phyloP scores from a whole-genome alignment of 2,797 vertebrate genomes.

The Enteromius radiatus region DNA sequence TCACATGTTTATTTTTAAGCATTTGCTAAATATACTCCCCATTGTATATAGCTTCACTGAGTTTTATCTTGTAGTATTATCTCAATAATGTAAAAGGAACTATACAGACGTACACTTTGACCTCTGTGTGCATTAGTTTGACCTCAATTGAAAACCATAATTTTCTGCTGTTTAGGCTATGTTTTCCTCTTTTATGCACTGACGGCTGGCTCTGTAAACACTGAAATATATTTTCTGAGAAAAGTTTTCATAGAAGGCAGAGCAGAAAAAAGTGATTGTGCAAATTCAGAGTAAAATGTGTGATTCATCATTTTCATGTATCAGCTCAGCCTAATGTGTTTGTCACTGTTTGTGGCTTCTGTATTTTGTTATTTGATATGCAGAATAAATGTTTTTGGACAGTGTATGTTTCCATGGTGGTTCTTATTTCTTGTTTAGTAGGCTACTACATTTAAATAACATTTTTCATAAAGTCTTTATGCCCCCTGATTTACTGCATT shows the following conservation, averaged over 20 bases:
- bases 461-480: background rate
- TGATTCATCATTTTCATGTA: conserved; percentile 11
- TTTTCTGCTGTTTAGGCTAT: conserved; percentile 19
- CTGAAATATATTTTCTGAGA: conserved; percentile 47
- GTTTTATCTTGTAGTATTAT: conserved; percentile 18
- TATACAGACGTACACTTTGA: background rate
- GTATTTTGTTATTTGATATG: conserved; percentile 59
- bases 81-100: conserved; percentile 15
- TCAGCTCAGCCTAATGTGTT: conserved; percentile 30
- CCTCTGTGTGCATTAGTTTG: conserved; percentile 31
- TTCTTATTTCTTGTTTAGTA: background rate
- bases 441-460: background rate
- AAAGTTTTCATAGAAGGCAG: conserved; percentile 26
- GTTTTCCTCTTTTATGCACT: conserved; percentile 3
- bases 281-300: background rate
- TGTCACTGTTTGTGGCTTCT: conserved; percentile 50
- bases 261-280: conserved; percentile 5
- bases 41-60: conserved; percentile 28
- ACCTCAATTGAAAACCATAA: background rate
- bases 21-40: conserved; percentile 16
- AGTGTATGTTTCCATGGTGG: background rate
- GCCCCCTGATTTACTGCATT: background rate
- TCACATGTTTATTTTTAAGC: background rate
- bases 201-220: conserved; percentile 18
- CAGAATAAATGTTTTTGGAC: conserved; percentile 52